These are phyloP conservation scores for Strigops habroptila DNA, from an alignment of 2,113 vertebrate species.

Conservation along the genomic window DNA sequence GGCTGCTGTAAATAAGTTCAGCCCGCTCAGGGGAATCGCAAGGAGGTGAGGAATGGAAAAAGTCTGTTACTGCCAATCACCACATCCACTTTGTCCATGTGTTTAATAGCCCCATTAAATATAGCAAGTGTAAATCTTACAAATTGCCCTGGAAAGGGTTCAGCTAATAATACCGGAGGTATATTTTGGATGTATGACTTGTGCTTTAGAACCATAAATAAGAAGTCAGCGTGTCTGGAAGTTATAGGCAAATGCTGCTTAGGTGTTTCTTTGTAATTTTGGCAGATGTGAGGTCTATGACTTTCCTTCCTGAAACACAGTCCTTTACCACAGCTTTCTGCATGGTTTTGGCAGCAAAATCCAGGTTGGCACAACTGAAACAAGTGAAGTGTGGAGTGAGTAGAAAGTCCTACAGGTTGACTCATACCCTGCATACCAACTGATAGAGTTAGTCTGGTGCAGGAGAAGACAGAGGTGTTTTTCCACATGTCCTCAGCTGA, in stretches of 20 bases:
- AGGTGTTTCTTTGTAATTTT: background rate
- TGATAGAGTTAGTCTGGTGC: background rate
- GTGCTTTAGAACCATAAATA: background rate
- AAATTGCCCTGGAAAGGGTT: background rate
- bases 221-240: background rate
- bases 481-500: background rate
- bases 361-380: background rate
- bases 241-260: background rate
- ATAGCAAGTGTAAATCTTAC: background rate
- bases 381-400: background rate
- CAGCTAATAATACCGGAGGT: background rate
- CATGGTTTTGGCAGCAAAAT: background rate
- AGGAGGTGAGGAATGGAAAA: background rate
- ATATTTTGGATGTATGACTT: background rate
- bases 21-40: background rate
- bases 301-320: background rate
- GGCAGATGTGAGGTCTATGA: background rate
- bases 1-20: background rate
- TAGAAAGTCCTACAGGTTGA: background rate
- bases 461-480: background rate
- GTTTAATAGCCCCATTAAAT: slow-evolving; percentile 4
- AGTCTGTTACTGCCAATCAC: background rate
- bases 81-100: background rate
- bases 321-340: background rate
- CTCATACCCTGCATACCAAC: background rate